Evolutionary conservation across 2,888 invertebrate species (phyloP), one percentile per base, ranked within the genome.

Genomic region (Phyllotreta striolata): DNA sequence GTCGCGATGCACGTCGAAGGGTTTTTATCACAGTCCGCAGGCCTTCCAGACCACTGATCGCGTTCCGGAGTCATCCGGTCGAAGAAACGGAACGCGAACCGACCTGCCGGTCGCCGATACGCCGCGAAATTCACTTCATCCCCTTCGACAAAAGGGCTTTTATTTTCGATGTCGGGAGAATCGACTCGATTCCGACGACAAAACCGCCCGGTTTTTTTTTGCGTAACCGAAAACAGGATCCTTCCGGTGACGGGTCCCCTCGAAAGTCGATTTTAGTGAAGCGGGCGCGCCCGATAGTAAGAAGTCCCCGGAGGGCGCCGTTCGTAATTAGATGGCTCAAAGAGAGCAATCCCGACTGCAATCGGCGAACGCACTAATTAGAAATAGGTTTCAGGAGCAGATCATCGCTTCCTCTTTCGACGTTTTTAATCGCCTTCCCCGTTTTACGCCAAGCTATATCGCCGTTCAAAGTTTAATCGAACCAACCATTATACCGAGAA

Each of bases 301-400:
- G 41, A 69, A 64, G 64, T 74, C 75, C 73, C 66, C 24, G 24
- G 68, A 67, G 75, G 76, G 75, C 76, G 74, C 74, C 76, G 65
- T 74, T 74, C 76, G 75, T 78, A 78, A 78, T 78, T 78, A 77
- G 74, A 74, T 72, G 76, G 75, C 73, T 77, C 77, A 77, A 78
- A 78, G 77, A 61, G 73, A 74, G 68, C 70, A 64, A n/a, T 66
- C 69, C 66, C 57, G 63, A 70, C 70, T 71, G 67, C 70, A 69
- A 62, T 66, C 71, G 70, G 70, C 72, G 70, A 72, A 69, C 73
- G 70, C 66, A 72, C 76, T 77, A 78, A 78, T 78, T 78, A 78
- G 77, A 73, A 77, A 75, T 74, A 72, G 73, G 73, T 72, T 71
- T 68, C 58, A 51, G 37, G 58, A 44, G 47, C 62, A 58, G 65